Conservation (phyloP, 2,888 invertebrate species). For the Plagodis dolabraria region DNA sequence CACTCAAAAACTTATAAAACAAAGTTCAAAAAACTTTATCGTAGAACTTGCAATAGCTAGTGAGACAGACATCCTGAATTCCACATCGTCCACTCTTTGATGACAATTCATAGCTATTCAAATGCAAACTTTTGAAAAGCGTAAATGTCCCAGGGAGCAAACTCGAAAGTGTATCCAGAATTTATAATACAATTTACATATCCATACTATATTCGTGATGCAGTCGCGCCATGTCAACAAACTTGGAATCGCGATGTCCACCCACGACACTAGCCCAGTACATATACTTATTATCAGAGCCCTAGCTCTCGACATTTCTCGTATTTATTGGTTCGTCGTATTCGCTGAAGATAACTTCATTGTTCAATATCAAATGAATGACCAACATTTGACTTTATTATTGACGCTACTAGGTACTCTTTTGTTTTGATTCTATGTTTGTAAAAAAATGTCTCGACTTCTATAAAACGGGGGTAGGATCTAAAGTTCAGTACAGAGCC, state of each 20-base stretch:
- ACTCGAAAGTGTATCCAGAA: slow-evolving; percentile 26
- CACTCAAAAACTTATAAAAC: slow-evolving; percentile 3
- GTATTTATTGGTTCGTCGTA: too few species aligned
- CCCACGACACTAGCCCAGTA: not conserved
- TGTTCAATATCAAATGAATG: too few species aligned
- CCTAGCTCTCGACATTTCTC: not conserved
- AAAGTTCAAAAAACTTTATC: slow-evolving; percentile 17
- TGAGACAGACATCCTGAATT: slow-evolving; percentile 2
- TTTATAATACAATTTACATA: slow-evolving; percentile 35
- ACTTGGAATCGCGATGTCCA: slow-evolving; percentile 33
- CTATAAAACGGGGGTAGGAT: too few species aligned
- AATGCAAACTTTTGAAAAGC: slow-evolving; percentile 30
- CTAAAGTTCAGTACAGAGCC: too few species aligned
- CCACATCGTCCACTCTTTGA: slow-evolving; percentile 17
- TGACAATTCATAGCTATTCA: slow-evolving; percentile 19
- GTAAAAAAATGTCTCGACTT: too few species aligned
- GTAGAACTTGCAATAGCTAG: slow-evolving; percentile 1
- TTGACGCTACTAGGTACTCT: too few species aligned
- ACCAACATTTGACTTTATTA: too few species aligned
- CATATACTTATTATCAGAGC: not conserved
- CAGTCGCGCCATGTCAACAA: slow-evolving; percentile 38
- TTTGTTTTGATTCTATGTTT: too few species aligned
- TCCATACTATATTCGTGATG: slow-evolving; percentile 30
- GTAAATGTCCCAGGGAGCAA: slow-evolving; percentile 15
- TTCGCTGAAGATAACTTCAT: too few species aligned